Evolutionary conservation across 2,888 invertebrate genomes (phyloP), one percentile per base, ranked within the genome.

Genomic region (Myopa testacea): DNA sequence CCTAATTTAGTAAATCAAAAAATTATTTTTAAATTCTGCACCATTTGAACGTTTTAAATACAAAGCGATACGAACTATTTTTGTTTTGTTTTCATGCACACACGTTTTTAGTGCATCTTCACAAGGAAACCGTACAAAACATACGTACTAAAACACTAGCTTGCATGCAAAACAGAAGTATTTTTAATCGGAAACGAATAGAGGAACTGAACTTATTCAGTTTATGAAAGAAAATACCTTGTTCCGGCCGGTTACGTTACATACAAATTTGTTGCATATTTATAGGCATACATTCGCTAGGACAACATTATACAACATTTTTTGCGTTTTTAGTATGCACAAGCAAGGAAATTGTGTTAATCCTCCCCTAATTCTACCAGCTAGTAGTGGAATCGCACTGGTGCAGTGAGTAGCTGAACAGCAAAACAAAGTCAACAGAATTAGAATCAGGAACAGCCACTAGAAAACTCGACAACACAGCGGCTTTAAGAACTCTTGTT

Each of bases 261-360:
- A 60, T 14, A 40, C 26, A 75, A 68, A 60, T 50, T 67, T 68
- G 58, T 68, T 75, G 75, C 75, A 75, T 75, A 75, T 75, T 75
- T 75, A 68, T 75, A 75, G 75, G 75, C 75, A 52, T 40, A 58
- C 67, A 38, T 26, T 55, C 10, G 26, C 38, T 62, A 52, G 26
- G 52, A 10, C 16, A 52, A 45, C 38, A 58, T 38, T 34, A 34
- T 16, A 40, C 40, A 19, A 45, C 52, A 65, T 50, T 65, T 65
- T 37, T 65, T 58, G 34, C 4, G 55, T 74, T 34, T 69, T 60
- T 75, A 50, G 19, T 38, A 3, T 68, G 45, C 16, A 34, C n/a
- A 16, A 10, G 58, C 19, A 40, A 65, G 65, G 26, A 26, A 62
- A 63, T 52, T 34, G 50, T 63, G 52, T 14, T 78, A 62, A 74